These are phyloP conservation scores for Cyrtorhinus lividipennis DNA, from an alignment of 1,140 invertebrate genomes.

Conservation along the genomic window DNA sequence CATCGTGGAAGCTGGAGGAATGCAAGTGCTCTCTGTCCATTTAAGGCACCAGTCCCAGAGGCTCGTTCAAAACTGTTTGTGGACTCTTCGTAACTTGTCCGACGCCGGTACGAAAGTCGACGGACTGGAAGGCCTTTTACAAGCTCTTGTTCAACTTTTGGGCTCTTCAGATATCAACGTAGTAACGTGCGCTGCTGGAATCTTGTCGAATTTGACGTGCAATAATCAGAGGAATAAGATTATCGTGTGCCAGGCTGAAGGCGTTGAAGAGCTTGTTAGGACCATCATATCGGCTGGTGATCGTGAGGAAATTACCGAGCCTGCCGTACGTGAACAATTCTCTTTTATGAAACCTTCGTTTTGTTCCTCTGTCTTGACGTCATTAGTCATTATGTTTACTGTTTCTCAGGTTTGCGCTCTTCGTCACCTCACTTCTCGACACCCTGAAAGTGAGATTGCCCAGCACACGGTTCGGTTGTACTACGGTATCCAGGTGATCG, in stretches of 20 bases:
- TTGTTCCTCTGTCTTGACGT: too few relatives aligned
- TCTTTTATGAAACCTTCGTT: too few relatives aligned
- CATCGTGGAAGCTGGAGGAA: constrained; percentile 92
- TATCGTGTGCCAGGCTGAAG: constrained; percentile 80
- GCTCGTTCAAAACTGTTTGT: constrained; percentile 91
- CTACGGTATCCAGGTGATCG: constrained; percentile 85
- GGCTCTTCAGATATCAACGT: constrained; percentile 86
- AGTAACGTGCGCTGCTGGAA: constrained; percentile 94
- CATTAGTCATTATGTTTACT: constrained; percentile 1
- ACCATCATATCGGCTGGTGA: constrained; percentile 91
- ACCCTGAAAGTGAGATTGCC: constrained; percentile 87
- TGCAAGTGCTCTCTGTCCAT: constrained; percentile 93
- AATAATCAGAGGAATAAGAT: constrained; percentile 98
- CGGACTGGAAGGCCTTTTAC: constrained; percentile 76
- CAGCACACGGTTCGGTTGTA: constrained; percentile 90
- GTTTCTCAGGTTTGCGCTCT: constrained; percentile 65
- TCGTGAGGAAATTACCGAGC: constrained; percentile 95
- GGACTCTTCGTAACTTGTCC: constrained; percentile 93
- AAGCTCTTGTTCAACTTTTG: constrained; percentile 81
- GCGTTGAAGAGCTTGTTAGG: constrained; percentile 86
- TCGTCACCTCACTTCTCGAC: constrained; percentile 88
- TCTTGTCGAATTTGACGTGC: constrained; percentile 95
- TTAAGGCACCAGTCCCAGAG: constrained; percentile 81
- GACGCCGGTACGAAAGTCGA: constrained; percentile 92
- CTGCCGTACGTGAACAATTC: constrained; percentile 50